Base-by-base conservation (phyloP, 2,888 invertebrate species). In the Cerastis rubricosa region DNA sequence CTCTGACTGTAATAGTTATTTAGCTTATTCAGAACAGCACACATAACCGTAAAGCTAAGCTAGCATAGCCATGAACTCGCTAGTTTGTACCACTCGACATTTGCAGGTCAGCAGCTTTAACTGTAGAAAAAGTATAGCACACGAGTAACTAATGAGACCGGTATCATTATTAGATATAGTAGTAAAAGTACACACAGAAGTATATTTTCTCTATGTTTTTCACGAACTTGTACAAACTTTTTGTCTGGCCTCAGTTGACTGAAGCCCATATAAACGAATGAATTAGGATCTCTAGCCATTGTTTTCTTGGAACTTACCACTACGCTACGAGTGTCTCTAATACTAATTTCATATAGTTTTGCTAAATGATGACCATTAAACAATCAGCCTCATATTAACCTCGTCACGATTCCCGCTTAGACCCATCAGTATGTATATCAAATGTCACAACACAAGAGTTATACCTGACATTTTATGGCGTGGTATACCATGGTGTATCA, bases 401-500 rank as follows among this genome's bases (percentile, higher is more conserved):
- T 69, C 6, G 72, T 82, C 85, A 78, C 78, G 74, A 70, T 66
- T 57, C 19, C 25, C 40, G 70, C 25, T 51, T 51, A 73, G 22
- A 57, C 35, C 49, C 74, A 73, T 69, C 78, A 71, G 14, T 69
- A 71, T 65, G 51, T 65, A 78, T 61, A 78, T 64, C 47, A 61
- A 76, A 71, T 74, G 73, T 77, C 76, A 74, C 73, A 76, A 71
- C 75, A 74, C 73, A 77, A 74, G 71, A 71, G 66, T 35, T 35
- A 35, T 63, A 61, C 64, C 40, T 25, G 35, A 59, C 29, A 71
- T 66, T 75, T 47, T 85, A 80, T 84, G 81, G 79, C 25, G 49
- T 47, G 70, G 78, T 88, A 80, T 73, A 76, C 76, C 47, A 78
- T 84, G 77, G 75, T 72, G 76, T 87, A 70, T 73, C 77, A 80